Conservation (phyloP, 2,797 vertebrate genomes). For the Carcharodon carcharias region DNA sequence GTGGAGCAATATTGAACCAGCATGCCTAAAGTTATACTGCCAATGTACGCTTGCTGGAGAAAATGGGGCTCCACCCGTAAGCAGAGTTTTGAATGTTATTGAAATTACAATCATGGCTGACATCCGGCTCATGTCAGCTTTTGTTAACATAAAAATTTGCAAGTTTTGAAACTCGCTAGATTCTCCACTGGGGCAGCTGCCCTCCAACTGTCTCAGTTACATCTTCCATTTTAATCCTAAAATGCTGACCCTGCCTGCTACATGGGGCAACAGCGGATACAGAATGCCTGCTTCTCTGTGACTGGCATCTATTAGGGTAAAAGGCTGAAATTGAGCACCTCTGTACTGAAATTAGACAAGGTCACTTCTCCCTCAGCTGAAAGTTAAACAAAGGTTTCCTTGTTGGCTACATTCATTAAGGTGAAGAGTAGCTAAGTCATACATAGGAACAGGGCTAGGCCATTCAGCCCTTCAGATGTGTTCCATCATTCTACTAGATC, state of each 20-base stretch:
- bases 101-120: neutral
- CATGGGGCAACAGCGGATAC: neutral
- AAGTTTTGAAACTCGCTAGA: neutral
- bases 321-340: neutral
- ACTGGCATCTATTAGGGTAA: neutral
- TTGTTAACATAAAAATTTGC: neutral
- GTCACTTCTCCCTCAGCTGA: neutral
- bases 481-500: neutral
- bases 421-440: neutral
- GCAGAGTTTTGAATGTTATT: neutral
- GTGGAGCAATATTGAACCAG: neutral
- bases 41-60: neutral
- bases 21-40: neutral
- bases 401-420: neutral
- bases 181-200: neutral
- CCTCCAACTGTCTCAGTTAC: neutral
- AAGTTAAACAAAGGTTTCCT: neutral
- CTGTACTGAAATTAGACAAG: neutral
- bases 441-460: neutral
- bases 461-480: neutral
- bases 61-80: neutral
- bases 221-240: neutral
- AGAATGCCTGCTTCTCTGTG: neutral
- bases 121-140: neutral
- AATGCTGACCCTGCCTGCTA: neutral